Evolutionary conservation across 2,888 invertebrate species (phyloP), one percentile per base, ranked within the genome.

Genomic region (Caenorhabditis uteleia): DNA sequence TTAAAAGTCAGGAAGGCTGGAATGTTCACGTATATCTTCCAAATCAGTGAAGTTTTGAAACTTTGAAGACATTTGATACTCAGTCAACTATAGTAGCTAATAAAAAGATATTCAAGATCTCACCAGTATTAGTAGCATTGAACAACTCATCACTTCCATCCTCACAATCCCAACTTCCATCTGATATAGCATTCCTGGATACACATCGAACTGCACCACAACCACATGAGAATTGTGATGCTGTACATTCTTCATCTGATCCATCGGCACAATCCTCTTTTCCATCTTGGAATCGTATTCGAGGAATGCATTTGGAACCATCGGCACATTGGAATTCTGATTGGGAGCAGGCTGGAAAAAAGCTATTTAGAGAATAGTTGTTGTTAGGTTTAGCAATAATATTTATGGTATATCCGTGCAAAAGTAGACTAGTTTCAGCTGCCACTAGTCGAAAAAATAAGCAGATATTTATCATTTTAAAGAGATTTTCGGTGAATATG

Each of bases 161-260:
- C 39, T 68, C 70, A 40, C 75, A 75, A 44, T 75, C 75, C 55
- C 70, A 68, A 26, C 75, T 74, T 34, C 85, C 85, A 74, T 86
- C 84, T 33, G 82, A 80, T 46, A 85, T 82, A 58, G 79, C 69
- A 27, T 77, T 75, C 29, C 72, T 58, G 44, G 78, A 80, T 55
- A 86, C 80, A 74, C 86, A 86, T 40, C 83, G 77, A 29, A 85
- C 85, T 43, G 77, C 71, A 10, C 86, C 86, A 76, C 86, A 86
- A 21, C 80, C 65, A 68, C 86, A 86, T 55, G 83, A 81, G 64
- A 84, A 84, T 75, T 86, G 84, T 50, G 79, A 76, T 16, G 78
- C 74, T 23, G 80, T 82, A 74, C 86, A 86, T 62, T 81, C 85
- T 66, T 86, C 86, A 75, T 86, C 86, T 4, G 84, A 84, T 31